Percentiles rank a stretch among this genome's conserved stretches.
Conservation (phyloP, 2,888 invertebrate species). For the Mystacides longicornis region DNA sequence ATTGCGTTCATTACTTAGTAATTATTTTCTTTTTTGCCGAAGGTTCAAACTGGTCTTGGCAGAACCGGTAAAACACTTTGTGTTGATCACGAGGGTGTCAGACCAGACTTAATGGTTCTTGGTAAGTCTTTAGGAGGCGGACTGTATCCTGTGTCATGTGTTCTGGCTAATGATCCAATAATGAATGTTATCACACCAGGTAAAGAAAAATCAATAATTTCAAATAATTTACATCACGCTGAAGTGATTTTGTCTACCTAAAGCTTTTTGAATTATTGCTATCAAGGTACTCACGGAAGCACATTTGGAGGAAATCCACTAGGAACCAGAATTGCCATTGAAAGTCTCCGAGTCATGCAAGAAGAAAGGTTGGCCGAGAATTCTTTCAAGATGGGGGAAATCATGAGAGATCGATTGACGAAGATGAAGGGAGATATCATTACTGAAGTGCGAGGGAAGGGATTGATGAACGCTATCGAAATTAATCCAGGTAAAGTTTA, state of each 20-base stretch:
- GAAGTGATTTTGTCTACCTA: background rate
- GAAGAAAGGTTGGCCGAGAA: constrained; percentile 71
- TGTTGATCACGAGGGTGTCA: constrained; percentile 65
- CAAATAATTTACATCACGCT: background rate
- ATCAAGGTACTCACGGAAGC: constrained; percentile 61
- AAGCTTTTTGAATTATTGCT: constrained; percentile 8
- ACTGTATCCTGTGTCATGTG: constrained; percentile 63
- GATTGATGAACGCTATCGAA: constrained; percentile 70
- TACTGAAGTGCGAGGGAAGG: constrained; percentile 62
- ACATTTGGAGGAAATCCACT: constrained; percentile 82
- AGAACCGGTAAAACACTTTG: constrained; percentile 71
- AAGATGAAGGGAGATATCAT: constrained; percentile 58
- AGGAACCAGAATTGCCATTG: constrained; percentile 66
- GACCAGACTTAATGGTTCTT: constrained; percentile 68
- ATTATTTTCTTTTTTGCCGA: too few relatives aligned
- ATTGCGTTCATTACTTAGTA: too few relatives aligned
- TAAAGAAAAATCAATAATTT: constrained; percentile 30
- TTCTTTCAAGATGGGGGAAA: constrained; percentile 59
- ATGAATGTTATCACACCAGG: constrained; percentile 69
- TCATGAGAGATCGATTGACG: constrained; percentile 54
- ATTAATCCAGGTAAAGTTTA: constrained; percentile 55
- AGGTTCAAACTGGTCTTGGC: constrained; percentile 67
- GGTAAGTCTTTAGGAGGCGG: constrained; percentile 83
- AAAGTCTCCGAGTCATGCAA: constrained; percentile 63
- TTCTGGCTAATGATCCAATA: constrained; percentile 60